These are phyloP conservation scores for Malachius bipustulatus DNA, from an alignment of 2,888 invertebrate species.

Conservation along the genomic window DNA sequence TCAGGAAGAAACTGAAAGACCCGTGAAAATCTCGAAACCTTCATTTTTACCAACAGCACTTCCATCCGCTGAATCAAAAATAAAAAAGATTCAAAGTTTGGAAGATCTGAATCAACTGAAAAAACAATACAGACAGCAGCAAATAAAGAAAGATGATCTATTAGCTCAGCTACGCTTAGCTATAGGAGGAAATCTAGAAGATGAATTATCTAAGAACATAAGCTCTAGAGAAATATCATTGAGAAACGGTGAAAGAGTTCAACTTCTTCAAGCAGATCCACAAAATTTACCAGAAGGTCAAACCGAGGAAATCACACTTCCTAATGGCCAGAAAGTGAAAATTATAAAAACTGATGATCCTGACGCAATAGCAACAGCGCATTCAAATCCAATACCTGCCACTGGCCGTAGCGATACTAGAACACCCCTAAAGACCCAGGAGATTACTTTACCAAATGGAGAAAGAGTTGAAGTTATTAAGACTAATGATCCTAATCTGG, in stretches of 20 bases:
- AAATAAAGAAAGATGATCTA: conserved; percentile 57
- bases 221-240: conserved; percentile 62
- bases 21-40: conserved; percentile 13
- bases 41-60: conserved; percentile 39
- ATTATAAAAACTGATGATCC: conserved; percentile 37
- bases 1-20: conserved; percentile 13
- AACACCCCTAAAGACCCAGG: conserved; percentile 37
- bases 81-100: conserved; percentile 30
- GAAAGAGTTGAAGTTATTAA: conserved; percentile 37
- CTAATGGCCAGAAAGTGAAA: conserved; percentile 61
- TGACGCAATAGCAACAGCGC: conserved; percentile 16
- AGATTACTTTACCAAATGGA: conserved; percentile 32
- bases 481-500: conserved; percentile 56
- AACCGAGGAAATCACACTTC: conserved; percentile 32
- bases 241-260: conserved; percentile 63
- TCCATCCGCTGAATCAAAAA: conserved; percentile 42
- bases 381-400: too few relatives aligned
- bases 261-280: conserved; percentile 51
- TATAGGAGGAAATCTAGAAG: conserved; percentile 56
- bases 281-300: conserved; percentile 37
- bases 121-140: conserved; percentile 38
- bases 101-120: conserved; percentile 34
- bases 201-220: conserved; percentile 53
- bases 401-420: conserved; percentile 59
- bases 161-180: conserved; percentile 64